Evolutionary conservation across 2,888 invertebrate genomes (phyloP).

Genomic region (Kryphioiulus occultus): DNA sequence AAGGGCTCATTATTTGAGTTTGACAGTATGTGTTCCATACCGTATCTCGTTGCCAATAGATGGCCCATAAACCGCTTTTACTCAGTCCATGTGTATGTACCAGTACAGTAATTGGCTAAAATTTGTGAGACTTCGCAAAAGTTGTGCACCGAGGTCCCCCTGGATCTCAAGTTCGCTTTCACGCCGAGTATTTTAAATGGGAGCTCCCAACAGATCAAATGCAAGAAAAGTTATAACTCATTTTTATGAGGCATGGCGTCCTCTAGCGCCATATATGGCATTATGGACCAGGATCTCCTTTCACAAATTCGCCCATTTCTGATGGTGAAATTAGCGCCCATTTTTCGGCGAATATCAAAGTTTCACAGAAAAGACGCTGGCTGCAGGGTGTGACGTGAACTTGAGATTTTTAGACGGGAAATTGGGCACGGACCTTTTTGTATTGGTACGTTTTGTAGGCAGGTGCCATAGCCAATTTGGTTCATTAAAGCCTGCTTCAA

Average conservation of each 20-base stretch:
- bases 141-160: neutral
- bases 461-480: no score
- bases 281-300: neutral
- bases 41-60: neutral
- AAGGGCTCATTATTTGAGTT: no score
- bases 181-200: neutral
- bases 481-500: neutral
- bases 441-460: no score
- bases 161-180: neutral
- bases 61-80: no score
- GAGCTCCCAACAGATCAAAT: neutral
- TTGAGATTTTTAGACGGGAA: neutral
- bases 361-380: neutral
- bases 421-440: neutral
- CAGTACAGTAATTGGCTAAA: neutral
- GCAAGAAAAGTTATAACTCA: neutral
- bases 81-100: neutral
- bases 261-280: neutral
- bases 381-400: neutral
- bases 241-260: neutral
- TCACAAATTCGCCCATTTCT: neutral
- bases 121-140: neutral
- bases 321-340: neutral
- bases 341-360: neutral
- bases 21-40: neutral